Base-by-base conservation (phyloP, 1,140 invertebrate species). In the Bicyclus anynana region DNA sequence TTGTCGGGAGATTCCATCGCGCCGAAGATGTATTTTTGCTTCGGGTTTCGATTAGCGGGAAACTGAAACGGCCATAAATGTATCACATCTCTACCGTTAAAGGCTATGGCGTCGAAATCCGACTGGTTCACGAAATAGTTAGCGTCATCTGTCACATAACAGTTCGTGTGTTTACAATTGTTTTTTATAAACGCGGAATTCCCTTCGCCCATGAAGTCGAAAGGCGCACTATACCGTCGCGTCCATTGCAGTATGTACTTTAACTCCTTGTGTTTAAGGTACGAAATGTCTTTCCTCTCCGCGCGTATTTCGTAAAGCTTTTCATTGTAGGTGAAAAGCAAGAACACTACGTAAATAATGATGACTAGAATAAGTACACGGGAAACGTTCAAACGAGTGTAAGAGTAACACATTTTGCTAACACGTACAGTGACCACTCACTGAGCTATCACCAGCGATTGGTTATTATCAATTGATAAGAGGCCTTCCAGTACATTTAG, bases 1-100 rank as follows among this genome's bases (percentile, higher is more conserved):
- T 79, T 78, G 5, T 68, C 64, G 0, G 79, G 47, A 0, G 87
- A 86, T 56, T 89, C 84, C 54, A 82, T 81, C 0, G 61, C 73
- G 6, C 68, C 74, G 38, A 84, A 85, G n/a, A 87, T 74, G 29
- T 79, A 89, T 58, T 85, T 86, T 46, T 88, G 84, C 10, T 58
- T 52, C 2, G 49, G 40, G 0, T 70, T 65, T 17, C 78, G 61
- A 18, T 61, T 49, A 26, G 42, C 13, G 0, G 80, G 77, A 38
- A 79, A 53, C 18, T 64, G 49, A 10, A 62, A 59, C 1, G 60
- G 35, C 53, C 64, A 62, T 12, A 67, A n/a, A 5, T 62, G 4
- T 20, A 72, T 57, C 0, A 77, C 57, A 20, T 80, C 69, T 0
- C 71, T 68, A 1, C 73, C 77, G 18, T 77, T 74, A 40, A 87